phyloP scores from a whole-genome alignment of 2,113 vertebrate species.

The Leptobrachium leishanense region DNA sequence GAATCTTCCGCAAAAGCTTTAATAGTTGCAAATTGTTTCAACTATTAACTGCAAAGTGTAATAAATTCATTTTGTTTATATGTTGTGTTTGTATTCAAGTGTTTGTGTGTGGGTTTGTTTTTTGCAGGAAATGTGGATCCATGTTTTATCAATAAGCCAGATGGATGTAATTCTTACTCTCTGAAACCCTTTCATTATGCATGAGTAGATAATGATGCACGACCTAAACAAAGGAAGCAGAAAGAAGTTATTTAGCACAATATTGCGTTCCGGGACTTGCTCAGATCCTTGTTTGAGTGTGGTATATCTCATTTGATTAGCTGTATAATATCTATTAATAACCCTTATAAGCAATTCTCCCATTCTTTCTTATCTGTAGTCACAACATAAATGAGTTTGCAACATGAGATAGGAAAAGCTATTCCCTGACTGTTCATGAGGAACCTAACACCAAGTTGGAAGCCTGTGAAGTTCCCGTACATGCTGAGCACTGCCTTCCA shows the following conservation, averaged over 20 bases:
- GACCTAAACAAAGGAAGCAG: conserved; percentile 8
- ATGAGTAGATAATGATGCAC: conserved; percentile 26
- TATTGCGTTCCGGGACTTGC: background rate
- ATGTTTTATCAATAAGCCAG: background rate
- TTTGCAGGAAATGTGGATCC: no score
- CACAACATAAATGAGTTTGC: conserved; percentile 55
- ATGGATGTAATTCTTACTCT: conserved; percentile 1
- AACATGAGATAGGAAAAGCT: conserved; percentile 46
- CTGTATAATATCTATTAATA: conserved; percentile 22
- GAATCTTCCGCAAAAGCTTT: no score
- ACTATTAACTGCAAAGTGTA: no score
- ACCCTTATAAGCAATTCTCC: conserved; percentile 47
- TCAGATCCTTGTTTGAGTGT: background rate
- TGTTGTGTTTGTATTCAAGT: no score
- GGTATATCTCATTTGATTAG: background rate
- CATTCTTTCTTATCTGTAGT: conserved; percentile 57
- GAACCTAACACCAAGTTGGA: conserved; percentile 54
- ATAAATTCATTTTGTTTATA: no score
- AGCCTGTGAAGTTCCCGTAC: conserved; percentile 62
- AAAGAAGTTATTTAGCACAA: background rate
- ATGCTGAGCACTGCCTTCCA: conserved; percentile 58
- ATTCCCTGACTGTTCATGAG: conserved; percentile 52
- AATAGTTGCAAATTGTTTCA: no score
- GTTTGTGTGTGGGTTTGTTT: no score
- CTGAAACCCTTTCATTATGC: conserved; percentile 16